These are phyloP conservation scores for Platycnemis pennipes DNA, from an alignment of 2,888 invertebrate species.

Conservation along the genomic window DNA sequence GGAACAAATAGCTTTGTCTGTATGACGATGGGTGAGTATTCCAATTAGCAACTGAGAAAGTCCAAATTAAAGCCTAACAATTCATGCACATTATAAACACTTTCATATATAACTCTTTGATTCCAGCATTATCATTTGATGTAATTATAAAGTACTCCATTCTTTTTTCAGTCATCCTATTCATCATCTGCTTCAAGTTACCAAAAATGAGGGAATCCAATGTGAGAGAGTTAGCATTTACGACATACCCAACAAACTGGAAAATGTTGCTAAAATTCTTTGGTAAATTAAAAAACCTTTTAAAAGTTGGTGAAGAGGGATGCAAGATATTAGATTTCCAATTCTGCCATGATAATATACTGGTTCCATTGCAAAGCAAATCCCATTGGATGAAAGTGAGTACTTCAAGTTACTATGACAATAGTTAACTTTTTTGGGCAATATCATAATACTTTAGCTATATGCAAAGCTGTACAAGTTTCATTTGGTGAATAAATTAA, in stretches of 20 bases:
- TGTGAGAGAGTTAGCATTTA: neutral
- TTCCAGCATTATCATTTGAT: no score
- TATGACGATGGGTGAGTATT: no score
- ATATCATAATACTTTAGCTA: no score
- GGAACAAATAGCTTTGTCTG: no score
- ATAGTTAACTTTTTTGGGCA: no score
- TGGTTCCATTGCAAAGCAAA: neutral
- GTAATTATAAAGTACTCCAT: neutral
- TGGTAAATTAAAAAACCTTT: neutral
- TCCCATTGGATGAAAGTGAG: constrained; percentile 46
- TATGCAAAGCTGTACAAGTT: no score
- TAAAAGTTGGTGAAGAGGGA: neutral
- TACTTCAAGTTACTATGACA: no score
- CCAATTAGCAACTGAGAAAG: no score
- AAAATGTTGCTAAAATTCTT: neutral
- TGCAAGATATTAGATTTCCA: neutral
- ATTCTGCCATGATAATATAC: constrained; percentile 17
- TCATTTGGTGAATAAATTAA: no score
- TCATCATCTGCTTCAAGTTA: constrained; percentile 7
- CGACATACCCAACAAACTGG: constrained; percentile 37
- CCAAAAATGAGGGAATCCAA: constrained; percentile 2
- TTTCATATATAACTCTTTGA: no score
- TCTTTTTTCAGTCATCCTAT: constrained; percentile 43
- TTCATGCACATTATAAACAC: no score
- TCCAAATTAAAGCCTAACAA: no score